Evolutionary conservation across 2,113 vertebrate genomes (phyloP), one percentile per base, ranked within the genome.

Genomic region (Danionella cerebrum): DNA sequence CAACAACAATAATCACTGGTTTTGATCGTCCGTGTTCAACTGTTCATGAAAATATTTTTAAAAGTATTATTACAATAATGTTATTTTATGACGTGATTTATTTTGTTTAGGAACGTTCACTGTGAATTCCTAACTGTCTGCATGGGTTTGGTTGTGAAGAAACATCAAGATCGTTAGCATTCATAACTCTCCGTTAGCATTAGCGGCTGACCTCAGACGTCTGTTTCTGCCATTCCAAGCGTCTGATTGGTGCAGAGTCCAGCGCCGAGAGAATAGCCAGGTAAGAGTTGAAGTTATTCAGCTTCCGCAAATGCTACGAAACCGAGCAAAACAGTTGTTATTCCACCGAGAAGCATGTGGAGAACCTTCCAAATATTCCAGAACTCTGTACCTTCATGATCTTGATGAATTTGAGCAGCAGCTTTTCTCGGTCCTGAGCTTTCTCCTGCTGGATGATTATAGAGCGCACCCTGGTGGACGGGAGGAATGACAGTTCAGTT

Each of bases 331-430:
- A 33, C 53, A 36, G 8, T 39, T 38, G 29, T 6, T 6, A 33
- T 1, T 9, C 9, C 9, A 6, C 29, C 9, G 1, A 3, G 9
- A 33, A 6, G 29, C 3, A 33, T 33, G 5, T 33, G 9, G 29
- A 33, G 29, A 33, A 33, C 9, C 29, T 33, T 5, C 5, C 29
- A 3, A 31, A 31, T 7, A 31, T 31, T 31, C 29, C 7, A 7
- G n/a, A n/a, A n/a, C n/a, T n/a, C n/a, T n/a, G n/a, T 29, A 98
- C 96, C 94, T 99, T 99, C 96, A 99, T 99, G 84, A 99, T 98
- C 79, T 99, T 99, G 79, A 99, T 99, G 79, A 99, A 99, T 79
- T 99, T 99, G 44, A 98, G 86, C 50, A 98, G 93, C 73, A 98
- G 87, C 76, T 96, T 91, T 71, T 98, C 96, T 65, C 96, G 66